A percentile compares a stretch with the other conserved stretches of the same genome.
These are phyloP conservation scores for Mactromeris polynyma DNA, from an alignment of 2,888 invertebrate genomes.

Conservation along the genomic window DNA sequence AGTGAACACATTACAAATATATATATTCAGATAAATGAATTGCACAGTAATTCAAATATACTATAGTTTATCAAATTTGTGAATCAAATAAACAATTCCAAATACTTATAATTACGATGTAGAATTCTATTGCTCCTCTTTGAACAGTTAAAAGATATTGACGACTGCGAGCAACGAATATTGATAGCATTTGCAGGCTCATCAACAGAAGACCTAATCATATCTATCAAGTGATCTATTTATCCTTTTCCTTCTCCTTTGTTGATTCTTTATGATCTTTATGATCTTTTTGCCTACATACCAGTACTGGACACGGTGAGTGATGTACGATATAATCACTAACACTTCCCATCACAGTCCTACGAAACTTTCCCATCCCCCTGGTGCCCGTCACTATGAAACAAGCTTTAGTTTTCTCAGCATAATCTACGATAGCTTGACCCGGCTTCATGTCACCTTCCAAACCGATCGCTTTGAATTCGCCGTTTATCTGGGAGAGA, in stretches of 20 bases:
- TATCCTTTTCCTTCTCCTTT: constrained; percentile 24
- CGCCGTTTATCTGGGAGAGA: constrained; percentile 69
- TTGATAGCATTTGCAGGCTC: neutral
- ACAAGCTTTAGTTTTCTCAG: constrained; percentile 66
- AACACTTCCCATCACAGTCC: constrained; percentile 78
- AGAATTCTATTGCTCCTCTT: too few species aligned
- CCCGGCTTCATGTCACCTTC: constrained; percentile 77
- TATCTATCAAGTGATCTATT: neutral
- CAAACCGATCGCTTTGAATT: constrained; percentile 72
- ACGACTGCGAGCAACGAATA: neutral
- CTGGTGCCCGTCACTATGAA: constrained; percentile 79
- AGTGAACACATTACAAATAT: neutral
- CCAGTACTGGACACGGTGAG: constrained; percentile 76
- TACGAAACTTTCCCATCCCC: constrained; percentile 76
- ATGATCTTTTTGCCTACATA: constrained; percentile 68
- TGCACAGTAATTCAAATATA: neutral
- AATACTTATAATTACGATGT: too few species aligned
- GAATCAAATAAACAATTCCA: neutral
- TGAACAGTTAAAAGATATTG: too few species aligned
- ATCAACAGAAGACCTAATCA: neutral
- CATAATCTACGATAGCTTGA: constrained; percentile 73
- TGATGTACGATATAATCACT: constrained; percentile 79
- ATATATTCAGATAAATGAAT: neutral
- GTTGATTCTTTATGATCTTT: constrained; percentile 38
- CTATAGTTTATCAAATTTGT: neutral